Base-by-base conservation (phyloP, 2,113 vertebrate species). In the Scomber japonicus region DNA sequence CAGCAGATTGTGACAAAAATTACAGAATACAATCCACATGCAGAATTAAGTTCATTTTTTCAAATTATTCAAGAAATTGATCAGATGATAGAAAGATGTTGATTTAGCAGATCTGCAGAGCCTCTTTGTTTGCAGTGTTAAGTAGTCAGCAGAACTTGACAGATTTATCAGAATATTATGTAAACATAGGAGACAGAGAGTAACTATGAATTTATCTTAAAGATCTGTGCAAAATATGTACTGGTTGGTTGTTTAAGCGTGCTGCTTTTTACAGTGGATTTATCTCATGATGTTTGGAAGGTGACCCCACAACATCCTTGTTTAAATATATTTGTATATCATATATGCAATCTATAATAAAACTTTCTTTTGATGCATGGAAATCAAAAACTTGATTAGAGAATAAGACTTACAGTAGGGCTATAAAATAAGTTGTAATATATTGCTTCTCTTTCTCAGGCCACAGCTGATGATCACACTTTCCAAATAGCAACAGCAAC, bases 401-500 rank as follows among this genome's bases (percentile, higher is more conserved):
- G 15, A n/a, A 69, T 65, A 54, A 62, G 3, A 64, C 44, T 46
- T 57, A 27, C 62, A 31, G 45, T 9, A n/a, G 24, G 19, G 6
- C 31, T 55, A 21, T 67, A 60, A 82, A 75, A 73, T 69, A 75
- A 75, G 65, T 44, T 49, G 24, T 64, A 75, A 73, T 66, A 51
- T 70, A 78, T 63, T 87, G 24, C 65, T 73, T 82, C 10, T 61
- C 61, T 13, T 66, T 60, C 45, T 51, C 1, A 2, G 1, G 50
- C 10, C 19, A 9, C n/a, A 79, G 78, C 85, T 71, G 57, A 49
- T 24, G 2, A 19, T 16, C 55, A 70, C 65, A 44, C 64, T 82
- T 81, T 86, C 60, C 45, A 71, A 69, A 81, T 50, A 61, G 75
- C 21, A 62, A 76, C 45, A 30, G 77, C 63, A 30, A 44, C 60